Percentiles rank a stretch among this genome's conserved stretches.
Conservation (phyloP, 35 echinoderm and acorn worm genomes). For the Heliocidaris tuberculata region DNA sequence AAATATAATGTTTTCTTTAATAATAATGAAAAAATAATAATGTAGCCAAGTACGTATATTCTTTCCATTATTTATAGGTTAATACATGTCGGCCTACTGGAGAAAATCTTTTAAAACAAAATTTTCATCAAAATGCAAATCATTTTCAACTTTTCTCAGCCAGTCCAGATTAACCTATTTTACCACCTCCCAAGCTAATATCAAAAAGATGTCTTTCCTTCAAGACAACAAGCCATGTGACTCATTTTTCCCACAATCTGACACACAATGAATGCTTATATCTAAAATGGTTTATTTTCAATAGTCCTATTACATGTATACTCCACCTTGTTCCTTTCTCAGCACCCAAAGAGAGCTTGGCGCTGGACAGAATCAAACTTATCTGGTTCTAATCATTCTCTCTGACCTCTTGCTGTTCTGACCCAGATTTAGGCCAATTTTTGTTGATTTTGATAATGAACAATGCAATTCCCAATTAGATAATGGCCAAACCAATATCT, state of each 20-base stretch:
- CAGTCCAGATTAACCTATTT: too few species aligned
- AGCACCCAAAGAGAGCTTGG: not conserved
- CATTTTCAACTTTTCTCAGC: too few species aligned
- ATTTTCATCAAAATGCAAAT: too few species aligned
- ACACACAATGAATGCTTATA: not conserved
- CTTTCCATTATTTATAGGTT: too few species aligned
- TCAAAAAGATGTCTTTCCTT: too few species aligned
- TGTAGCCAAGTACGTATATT: too few species aligned
- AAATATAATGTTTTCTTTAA: too few species aligned
- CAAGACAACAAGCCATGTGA: too few species aligned
- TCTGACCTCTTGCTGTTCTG: not conserved
- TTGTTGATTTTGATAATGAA: conserved; percentile 3
- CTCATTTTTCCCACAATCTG: not conserved
- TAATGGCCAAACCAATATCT: not conserved
- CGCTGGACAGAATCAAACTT: not conserved
- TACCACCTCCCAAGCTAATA: too few species aligned
- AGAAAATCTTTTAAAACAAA: too few species aligned
- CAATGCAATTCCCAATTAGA: not conserved
- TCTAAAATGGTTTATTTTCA: not conserved
- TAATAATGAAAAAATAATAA: too few species aligned
- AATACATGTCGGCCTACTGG: too few species aligned
- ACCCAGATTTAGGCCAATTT: not conserved
- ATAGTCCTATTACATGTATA: not conserved
- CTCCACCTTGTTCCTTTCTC: not conserved
- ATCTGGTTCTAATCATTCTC: not conserved